Evolutionary conservation across 2,797 vertebrate genomes (phyloP).

Genomic region (Uromys caudimaculatus): DNA sequence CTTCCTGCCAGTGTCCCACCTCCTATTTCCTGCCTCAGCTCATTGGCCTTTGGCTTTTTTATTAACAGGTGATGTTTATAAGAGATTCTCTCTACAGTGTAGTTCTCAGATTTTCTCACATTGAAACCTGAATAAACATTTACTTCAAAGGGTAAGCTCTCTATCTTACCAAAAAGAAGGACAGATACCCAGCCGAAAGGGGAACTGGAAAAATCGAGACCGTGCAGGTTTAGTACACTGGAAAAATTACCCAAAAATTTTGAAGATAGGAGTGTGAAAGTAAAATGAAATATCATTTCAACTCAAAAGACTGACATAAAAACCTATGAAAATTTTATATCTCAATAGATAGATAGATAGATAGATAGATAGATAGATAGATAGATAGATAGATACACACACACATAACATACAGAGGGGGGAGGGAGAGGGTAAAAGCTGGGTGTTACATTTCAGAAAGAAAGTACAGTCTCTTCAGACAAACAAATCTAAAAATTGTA

Average conservation of each 20-base stretch:
- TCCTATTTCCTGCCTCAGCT: neutral
- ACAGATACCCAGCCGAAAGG: neutral
- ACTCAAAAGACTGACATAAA: neutral
- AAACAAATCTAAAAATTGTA: neutral
- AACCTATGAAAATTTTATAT: neutral
- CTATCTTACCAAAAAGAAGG: neutral
- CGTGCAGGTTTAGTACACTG: neutral
- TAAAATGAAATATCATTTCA: constrained; percentile 45
- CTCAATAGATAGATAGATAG: neutral
- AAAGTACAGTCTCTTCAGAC: neutral
- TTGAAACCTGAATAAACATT: constrained; percentile 42
- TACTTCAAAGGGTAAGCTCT: constrained; percentile 20
- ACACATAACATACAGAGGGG: neutral
- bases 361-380: no score
- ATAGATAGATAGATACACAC: neutral
- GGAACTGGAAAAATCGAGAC: neutral
- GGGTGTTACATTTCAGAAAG: constrained; percentile 29
- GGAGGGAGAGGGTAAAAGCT: neutral
- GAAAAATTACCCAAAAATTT: constrained; percentile 22
- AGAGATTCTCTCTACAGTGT: neutral
- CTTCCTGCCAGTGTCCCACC: neutral
- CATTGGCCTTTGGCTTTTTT: neutral
- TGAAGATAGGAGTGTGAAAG: constrained; percentile 27
- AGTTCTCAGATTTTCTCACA: constrained; percentile 23
- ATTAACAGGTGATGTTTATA: neutral